Base-by-base conservation (phyloP, 2,888 invertebrate species). In the Aleiodes testaceus region DNA sequence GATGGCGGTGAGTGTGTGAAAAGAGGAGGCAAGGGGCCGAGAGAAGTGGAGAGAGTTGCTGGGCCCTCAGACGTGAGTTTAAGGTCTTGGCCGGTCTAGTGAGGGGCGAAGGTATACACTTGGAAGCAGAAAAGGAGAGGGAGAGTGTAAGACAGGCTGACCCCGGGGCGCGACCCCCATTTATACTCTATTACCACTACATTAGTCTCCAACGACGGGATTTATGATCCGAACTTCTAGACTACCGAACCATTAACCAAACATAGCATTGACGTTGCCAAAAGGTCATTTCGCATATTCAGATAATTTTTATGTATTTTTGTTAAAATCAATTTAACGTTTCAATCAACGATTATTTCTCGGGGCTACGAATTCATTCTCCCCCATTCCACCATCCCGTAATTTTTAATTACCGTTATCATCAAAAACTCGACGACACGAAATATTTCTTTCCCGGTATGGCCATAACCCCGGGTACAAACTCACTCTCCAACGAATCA, bases 111-210 rank as follows among this genome's bases (percentile, higher is more conserved):
- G 66, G 68, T 63, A 30, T 82, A 83, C 82, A 81, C 36, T 18
- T 59, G 16, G 83, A 82, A 84, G 84, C 85, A 12, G 42, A 36
- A 14, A 6, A 7, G 18, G 42, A 59, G 45, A 44, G 63, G 44
- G 45, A 64, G 67, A 83, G 83, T 81, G 81, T 85, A 86, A 86
- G 86, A 86, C 83, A 82, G 82, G 81, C 83, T 85, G 85, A 86
- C 87, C 87, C 80, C 82, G 81, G 84, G 82, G 83, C 84, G 79
- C 81, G 83, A 85, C 85, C 86, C 84, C 86, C 85, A 86, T 86
- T 87, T 86, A 87, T 87, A 86, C 85, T 85, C 86, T 86, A 87
- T 87, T 86, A 86, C 85, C 86, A 87, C 86, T 86, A 85, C 85
- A 87, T 87, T 87, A 87, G 85, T 87, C 86, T 84, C 79, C 77